phyloP scores from a whole-genome alignment of 2,797 vertebrate species.

The Macropodus opercularis region DNA sequence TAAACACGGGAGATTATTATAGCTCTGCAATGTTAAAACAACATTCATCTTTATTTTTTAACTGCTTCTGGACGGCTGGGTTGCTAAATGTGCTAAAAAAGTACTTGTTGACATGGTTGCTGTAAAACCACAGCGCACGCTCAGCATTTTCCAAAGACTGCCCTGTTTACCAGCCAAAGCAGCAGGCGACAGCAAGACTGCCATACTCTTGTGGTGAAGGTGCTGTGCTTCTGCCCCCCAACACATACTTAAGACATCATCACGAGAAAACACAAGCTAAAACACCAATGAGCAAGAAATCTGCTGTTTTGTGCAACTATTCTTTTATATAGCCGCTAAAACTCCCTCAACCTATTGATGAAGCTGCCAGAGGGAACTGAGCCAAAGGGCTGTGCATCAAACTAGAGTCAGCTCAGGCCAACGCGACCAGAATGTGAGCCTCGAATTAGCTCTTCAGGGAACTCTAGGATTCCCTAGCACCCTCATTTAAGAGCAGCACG shows the following conservation, averaged over 20 bases:
- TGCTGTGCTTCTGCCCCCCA: constrained; percentile 43
- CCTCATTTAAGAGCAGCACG: constrained; percentile 22
- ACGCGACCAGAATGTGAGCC: constrained; percentile 45
- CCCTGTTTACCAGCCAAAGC: constrained; percentile 74
- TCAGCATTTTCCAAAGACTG: constrained; percentile 80
- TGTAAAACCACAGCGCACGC: constrained; percentile 77
- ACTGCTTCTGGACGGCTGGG: constrained; percentile 46
- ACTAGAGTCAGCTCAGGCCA: constrained; percentile 39
- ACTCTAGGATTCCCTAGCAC: constrained; percentile 50
- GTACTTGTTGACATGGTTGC: constrained; percentile 77
- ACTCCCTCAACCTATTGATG: constrained; percentile 28
- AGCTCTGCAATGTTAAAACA: constrained; percentile 50
- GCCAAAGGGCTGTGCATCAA: constrained; percentile 47
- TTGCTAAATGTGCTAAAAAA: constrained; percentile 70
- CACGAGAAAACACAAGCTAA: constrained; percentile 29
- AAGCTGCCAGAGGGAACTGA: constrained; percentile 44
- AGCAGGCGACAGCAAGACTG: constrained; percentile 69
- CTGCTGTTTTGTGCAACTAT: constrained; percentile 19
- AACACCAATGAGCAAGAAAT: constrained; percentile 38
- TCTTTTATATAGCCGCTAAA: constrained; percentile 35
- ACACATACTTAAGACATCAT: constrained; percentile 43
- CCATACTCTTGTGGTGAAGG: constrained; percentile 63
- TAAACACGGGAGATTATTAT: constrained; percentile 32
- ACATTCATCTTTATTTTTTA: constrained; percentile 58
- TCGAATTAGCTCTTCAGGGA: constrained; percentile 61